phyloP scores from a whole-genome alignment of 2,888 invertebrate species.

The Nemoura dubitans region DNA sequence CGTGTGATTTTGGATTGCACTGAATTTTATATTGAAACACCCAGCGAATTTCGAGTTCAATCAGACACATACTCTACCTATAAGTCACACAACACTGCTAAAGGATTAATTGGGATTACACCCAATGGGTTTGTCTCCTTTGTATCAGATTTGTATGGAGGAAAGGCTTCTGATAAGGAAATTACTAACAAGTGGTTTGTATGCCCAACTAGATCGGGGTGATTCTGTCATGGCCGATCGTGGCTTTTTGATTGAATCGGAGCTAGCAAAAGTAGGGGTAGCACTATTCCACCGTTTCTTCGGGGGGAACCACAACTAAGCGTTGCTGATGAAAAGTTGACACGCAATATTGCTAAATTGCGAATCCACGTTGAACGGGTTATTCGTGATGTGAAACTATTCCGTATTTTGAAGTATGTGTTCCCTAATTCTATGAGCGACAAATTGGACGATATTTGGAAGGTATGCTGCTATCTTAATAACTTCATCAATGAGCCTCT shows the following conservation, averaged over 20 bases:
- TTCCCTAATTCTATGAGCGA: conserved; percentile 30
- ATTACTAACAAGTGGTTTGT: conserved; percentile 48
- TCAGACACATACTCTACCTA: conserved; percentile 40
- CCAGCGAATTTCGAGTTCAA: conserved; percentile 39
- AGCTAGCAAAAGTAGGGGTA: too few species aligned
- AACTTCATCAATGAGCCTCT: conserved; percentile 32
- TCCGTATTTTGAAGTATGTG: conserved; percentile 44
- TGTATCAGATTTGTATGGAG: conserved; percentile 50
- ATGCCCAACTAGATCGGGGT: conserved; percentile 47
- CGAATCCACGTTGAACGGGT: conserved; percentile 51
- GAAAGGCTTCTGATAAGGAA: conserved; percentile 49
- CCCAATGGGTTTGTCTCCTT: conserved; percentile 51
- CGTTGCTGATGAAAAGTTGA: conserved; percentile 32
- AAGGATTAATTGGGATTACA: conserved; percentile 52
- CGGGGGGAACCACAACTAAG: not conserved
- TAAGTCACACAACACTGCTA: too few species aligned
- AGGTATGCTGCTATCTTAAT: conserved; percentile 31
- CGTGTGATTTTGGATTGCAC: conserved; percentile 48
- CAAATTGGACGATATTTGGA: conserved; percentile 43
- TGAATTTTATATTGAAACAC: conserved; percentile 49
- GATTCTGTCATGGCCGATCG: conserved; percentile 52
- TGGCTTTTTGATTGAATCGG: conserved; percentile 50
- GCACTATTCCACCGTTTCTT: conserved; percentile 50
- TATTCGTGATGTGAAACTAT: conserved; percentile 50
- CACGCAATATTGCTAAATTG: conserved; percentile 48